Conservation (phyloP, 2,888 invertebrate genomes). For the Trachelus tabidus region DNA sequence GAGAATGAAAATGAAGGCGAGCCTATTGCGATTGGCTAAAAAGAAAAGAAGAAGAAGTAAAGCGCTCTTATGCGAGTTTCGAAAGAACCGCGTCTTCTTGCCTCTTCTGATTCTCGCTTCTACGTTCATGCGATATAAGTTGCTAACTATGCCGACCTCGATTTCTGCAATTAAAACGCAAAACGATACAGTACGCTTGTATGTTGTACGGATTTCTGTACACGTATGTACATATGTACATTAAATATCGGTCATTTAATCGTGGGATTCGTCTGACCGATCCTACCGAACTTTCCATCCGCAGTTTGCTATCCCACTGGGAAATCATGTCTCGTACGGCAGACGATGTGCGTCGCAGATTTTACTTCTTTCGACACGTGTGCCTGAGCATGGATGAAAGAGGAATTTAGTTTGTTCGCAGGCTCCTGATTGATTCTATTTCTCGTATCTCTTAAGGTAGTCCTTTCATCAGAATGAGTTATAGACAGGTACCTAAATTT, state of each 20-base stretch:
- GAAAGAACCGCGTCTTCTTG: neutral
- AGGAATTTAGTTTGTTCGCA: neutral
- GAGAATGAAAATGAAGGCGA: neutral
- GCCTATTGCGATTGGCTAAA: neutral
- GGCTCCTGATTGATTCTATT: neutral
- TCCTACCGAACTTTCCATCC: neutral
- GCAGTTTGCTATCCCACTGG: neutral
- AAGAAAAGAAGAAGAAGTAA: neutral
- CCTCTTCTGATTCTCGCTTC: neutral
- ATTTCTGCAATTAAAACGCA: slow-evolving; percentile 28
- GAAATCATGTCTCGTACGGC: neutral
- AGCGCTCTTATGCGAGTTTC: neutral
- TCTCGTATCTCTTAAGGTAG: neutral
- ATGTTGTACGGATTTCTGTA: neutral
- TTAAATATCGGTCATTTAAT: neutral
- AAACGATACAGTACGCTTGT: slow-evolving; percentile 8
- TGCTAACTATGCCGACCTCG: slow-evolving; percentile 8
- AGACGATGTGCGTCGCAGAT: neutral
- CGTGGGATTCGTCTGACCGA: neutral
- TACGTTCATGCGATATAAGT: neutral
- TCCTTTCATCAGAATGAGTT: too few species aligned
- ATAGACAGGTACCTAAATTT: too few species aligned
- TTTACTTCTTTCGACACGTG: neutral
- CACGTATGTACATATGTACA: neutral
- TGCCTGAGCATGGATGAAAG: neutral